Conservation (phyloP, 2,113 vertebrate species). For the Tachycineta bicolor region DNA sequence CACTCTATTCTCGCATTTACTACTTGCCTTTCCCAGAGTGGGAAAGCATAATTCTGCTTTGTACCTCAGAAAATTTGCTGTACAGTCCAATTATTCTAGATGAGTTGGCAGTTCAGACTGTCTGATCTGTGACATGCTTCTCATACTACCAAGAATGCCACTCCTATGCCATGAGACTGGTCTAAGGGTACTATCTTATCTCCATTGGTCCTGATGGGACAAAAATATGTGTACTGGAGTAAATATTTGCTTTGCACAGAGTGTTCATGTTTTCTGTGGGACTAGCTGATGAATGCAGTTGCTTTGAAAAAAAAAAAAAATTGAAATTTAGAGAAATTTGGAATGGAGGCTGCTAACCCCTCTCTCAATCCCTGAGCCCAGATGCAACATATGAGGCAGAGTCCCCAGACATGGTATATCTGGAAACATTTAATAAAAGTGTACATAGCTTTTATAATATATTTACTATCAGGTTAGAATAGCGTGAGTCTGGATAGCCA, state of each 20-base stretch:
- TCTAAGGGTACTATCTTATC: background rate
- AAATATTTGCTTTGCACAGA: background rate
- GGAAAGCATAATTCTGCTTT: background rate
- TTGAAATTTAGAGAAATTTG: background rate
- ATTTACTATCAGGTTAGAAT: background rate
- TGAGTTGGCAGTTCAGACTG: background rate
- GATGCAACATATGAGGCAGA: rapidly evolving
- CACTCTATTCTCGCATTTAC: background rate
- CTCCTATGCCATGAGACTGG: background rate
- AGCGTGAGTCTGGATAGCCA: background rate
- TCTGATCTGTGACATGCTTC: background rate
- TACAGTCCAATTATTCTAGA: background rate
- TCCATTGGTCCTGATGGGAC: background rate
- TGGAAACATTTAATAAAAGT: background rate
- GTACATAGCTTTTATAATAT: background rate
- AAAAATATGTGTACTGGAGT: background rate
- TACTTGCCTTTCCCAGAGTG: background rate
- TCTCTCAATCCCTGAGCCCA: background rate
- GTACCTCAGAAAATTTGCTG: background rate
- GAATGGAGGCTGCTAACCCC: background rate
- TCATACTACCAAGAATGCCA: background rate
- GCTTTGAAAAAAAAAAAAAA: background rate
- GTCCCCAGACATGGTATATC: background rate
- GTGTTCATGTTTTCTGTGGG: background rate
- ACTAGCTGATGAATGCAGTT: background rate